phyloP scores from a whole-genome alignment of 2,797 vertebrate species.

The Poeciliopsis turneri region DNA sequence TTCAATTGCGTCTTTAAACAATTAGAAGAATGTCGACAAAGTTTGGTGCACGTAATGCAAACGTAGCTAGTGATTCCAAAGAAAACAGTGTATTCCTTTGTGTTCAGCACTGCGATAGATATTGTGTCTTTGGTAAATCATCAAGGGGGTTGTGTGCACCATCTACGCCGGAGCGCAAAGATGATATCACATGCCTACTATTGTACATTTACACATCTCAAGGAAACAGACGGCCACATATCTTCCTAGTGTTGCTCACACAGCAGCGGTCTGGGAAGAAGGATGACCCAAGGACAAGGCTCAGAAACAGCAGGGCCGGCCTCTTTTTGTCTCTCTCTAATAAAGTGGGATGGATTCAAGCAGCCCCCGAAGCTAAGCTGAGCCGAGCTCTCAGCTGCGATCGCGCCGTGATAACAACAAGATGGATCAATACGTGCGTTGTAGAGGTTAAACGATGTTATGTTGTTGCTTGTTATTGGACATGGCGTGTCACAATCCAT shows the following conservation, averaged over 20 bases:
- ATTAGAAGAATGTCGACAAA: too few relatives aligned
- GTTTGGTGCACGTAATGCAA: too few relatives aligned
- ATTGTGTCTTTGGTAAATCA: conserved; percentile 62
- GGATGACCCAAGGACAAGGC: conserved; percentile 71
- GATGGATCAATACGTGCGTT: conserved; percentile 85
- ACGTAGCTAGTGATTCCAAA: conserved; percentile 21
- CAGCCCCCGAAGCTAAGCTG: conserved; percentile 74
- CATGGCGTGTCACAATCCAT: conserved; percentile 72
- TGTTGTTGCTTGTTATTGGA: conserved; percentile 81
- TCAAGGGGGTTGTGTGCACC: conserved; percentile 67
- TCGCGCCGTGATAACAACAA: conserved; percentile 78
- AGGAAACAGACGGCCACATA: conserved; percentile 63
- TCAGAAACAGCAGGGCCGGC: conserved; percentile 53
- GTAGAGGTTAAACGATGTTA: conserved; percentile 89
- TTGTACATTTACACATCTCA: conserved; percentile 69
- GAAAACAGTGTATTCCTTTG: conserved; percentile 44
- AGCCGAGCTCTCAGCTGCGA: conserved; percentile 75
- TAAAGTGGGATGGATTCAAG: conserved; percentile 74
- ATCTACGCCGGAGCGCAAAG: conserved; percentile 63
- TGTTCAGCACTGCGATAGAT: conserved; percentile 47
- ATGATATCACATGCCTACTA: conserved; percentile 70
- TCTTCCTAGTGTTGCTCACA: conserved; percentile 62
- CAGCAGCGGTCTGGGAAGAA: conserved; percentile 57
- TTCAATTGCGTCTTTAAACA: too few relatives aligned
- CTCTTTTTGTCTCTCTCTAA: conserved; percentile 75